Evolutionary conservation across 1,140 invertebrate genomes (phyloP).

Genomic region (Zaprionus capensis): DNA sequence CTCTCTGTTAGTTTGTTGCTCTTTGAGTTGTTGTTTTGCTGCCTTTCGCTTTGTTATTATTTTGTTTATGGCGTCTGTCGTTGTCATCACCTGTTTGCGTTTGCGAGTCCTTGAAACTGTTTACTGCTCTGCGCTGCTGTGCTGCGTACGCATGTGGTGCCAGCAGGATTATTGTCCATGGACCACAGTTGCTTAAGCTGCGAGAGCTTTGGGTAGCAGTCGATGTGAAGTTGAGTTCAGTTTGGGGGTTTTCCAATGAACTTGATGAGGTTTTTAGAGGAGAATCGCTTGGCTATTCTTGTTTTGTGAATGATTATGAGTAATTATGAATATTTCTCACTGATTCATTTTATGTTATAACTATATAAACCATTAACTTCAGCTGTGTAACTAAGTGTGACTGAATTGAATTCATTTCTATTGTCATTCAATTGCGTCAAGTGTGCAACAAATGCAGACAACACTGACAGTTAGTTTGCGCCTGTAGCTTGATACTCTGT

Average conservation of each 20-base stretch:
- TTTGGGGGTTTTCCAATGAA: neutral
- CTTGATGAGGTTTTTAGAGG: too few relatives aligned
- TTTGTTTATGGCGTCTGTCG: constrained; percentile 67
- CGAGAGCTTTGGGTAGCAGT: constrained; percentile 8
- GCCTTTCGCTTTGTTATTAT: constrained; percentile 73
- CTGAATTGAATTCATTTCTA: neutral
- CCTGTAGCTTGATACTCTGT: too few relatives aligned
- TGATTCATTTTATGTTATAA: too few relatives aligned
- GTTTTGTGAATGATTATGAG: too few relatives aligned
- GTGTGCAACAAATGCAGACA: neutral
- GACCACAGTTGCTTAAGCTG: constrained; percentile 42
- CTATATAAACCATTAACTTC: too few relatives aligned
- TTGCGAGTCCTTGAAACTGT: constrained; percentile 74
- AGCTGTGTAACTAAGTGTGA: neutral
- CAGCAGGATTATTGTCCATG: constrained; percentile 46
- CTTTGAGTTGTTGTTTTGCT: constrained; percentile 42
- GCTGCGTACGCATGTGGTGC: constrained; percentile 37
- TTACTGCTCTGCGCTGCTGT: constrained; percentile 20
- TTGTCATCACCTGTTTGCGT: constrained; percentile 83
- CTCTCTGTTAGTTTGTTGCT: constrained; percentile 28
- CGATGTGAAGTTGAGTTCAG: neutral
- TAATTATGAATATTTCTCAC: too few relatives aligned
- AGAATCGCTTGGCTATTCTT: too few relatives aligned
- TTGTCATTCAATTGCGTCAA: neutral
- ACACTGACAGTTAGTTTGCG: neutral